Percentiles rank a stretch among this genome's conserved stretches.
phyloP scores from a whole-genome alignment of 1,140 invertebrate genomes.

The Mylabris phalerata region DNA sequence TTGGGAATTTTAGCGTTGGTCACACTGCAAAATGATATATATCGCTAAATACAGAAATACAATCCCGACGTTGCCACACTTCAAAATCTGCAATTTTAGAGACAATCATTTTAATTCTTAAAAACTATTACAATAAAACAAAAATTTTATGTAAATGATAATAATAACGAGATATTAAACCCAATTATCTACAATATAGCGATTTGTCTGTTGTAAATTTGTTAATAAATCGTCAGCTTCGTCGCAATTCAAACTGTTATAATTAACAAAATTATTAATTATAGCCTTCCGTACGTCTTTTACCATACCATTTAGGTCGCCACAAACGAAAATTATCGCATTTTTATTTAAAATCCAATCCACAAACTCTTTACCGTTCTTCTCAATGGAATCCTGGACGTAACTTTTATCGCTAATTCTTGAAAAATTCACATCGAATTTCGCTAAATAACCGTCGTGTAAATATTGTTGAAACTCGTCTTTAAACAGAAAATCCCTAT shows the following conservation, averaged over 20 bases:
- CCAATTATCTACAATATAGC: too few relatives aligned
- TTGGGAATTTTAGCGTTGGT: too few relatives aligned
- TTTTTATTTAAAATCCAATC: conserved; percentile 49
- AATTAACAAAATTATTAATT: conserved; percentile 46
- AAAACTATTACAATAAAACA: too few relatives aligned
- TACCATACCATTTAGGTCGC: conserved; percentile 68
- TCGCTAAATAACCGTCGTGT: conserved; percentile 45
- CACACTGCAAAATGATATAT: too few relatives aligned
- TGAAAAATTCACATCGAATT: conserved; percentile 59
- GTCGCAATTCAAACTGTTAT: too few relatives aligned
- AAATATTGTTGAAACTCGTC: conserved; percentile 51
- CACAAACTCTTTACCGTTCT: conserved; percentile 50
- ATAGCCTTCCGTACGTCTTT: conserved; percentile 58
- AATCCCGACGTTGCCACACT: too few relatives aligned
- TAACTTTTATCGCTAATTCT: conserved; percentile 50
- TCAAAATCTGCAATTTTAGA: too few relatives aligned
- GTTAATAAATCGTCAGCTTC: background rate
- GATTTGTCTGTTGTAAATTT: too few relatives aligned
- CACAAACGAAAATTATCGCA: conserved; percentile 67
- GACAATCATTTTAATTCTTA: too few relatives aligned
- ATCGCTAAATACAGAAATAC: too few relatives aligned
- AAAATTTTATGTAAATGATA: too few relatives aligned
- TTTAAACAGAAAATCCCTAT: conserved; percentile 58
- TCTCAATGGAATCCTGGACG: conserved; percentile 55
- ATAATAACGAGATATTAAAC: too few relatives aligned